Conservation (phyloP, 2,113 vertebrate species). For the Prunella himalayana region DNA sequence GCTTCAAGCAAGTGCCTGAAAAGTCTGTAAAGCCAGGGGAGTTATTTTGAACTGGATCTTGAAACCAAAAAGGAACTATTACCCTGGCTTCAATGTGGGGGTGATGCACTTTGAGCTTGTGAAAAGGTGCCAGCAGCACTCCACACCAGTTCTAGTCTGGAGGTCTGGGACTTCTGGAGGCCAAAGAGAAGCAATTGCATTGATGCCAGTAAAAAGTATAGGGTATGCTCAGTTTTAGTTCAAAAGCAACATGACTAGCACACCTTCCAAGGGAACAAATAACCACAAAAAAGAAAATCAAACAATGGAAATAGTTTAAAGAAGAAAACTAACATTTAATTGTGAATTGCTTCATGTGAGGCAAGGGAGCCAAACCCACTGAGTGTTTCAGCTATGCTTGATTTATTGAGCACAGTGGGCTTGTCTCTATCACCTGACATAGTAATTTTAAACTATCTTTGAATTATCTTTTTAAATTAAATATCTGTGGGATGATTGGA, state of each 20-base stretch:
- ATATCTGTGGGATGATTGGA: slow-evolving; percentile 28
- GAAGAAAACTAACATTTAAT: slow-evolving; percentile 52
- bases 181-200: slow-evolving; percentile 27
- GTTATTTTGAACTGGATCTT: slow-evolving; percentile 7
- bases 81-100: not conserved
- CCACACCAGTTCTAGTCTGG: not conserved
- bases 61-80: not conserved
- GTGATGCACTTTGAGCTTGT: not conserved
- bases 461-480: slow-evolving; percentile 61
- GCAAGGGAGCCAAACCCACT: slow-evolving; percentile 49
- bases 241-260: slow-evolving; percentile 55
- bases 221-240: slow-evolving; percentile 43
- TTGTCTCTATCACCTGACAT: slow-evolving; percentile 44
- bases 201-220: slow-evolving; percentile 45
- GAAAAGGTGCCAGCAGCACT: not conserved
- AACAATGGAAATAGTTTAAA: slow-evolving; percentile 50
- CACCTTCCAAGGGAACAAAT: slow-evolving; percentile 58
- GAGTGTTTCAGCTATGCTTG: slow-evolving; percentile 31
- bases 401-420: slow-evolving; percentile 48
- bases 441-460: slow-evolving; percentile 58
- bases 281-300: slow-evolving; percentile 60
- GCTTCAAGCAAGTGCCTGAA: not conserved
- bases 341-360: slow-evolving; percentile 50
- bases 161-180: slow-evolving; percentile 45
- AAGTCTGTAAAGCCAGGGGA: not conserved